phyloP scores from a whole-genome alignment of 2,113 vertebrate species.

The Calypte anna region DNA sequence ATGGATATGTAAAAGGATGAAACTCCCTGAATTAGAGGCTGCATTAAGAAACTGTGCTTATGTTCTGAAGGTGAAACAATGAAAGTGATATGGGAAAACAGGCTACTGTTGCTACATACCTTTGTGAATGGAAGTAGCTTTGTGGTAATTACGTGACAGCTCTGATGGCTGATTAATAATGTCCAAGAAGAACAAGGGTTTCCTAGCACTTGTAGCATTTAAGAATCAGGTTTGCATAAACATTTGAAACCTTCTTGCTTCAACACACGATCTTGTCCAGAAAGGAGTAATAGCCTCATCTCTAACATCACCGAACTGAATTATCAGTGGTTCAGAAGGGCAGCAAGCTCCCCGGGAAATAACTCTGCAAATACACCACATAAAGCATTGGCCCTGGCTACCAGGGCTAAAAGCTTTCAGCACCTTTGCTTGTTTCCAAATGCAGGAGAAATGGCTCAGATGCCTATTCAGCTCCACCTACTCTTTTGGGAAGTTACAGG shows the following conservation, averaged over 20 bases:
- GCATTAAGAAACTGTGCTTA: neutral
- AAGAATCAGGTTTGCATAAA: neutral
- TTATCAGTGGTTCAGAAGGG: neutral
- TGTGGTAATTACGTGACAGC: neutral
- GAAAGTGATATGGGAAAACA: neutral
- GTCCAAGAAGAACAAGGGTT: neutral
- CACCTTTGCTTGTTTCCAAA: neutral
- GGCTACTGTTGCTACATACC: neutral
- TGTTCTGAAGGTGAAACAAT: neutral
- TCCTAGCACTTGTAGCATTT: neutral
- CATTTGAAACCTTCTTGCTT: neutral
- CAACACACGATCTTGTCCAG: fast-evolving
- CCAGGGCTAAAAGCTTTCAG: neutral
- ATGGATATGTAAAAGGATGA: neutral
- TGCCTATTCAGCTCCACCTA: neutral
- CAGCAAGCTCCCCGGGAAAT: neutral
- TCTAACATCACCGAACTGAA: fast-evolving
- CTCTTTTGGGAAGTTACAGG: neutral
- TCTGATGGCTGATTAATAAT: neutral
- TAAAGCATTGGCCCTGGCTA: neutral
- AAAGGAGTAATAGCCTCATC: neutral
- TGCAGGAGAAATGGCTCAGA: neutral
- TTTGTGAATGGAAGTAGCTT: neutral
- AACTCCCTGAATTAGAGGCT: neutral
- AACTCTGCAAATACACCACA: neutral